Conservation (phyloP, 2,113 vertebrate species). For the Dasypus novemcinctus region DNA sequence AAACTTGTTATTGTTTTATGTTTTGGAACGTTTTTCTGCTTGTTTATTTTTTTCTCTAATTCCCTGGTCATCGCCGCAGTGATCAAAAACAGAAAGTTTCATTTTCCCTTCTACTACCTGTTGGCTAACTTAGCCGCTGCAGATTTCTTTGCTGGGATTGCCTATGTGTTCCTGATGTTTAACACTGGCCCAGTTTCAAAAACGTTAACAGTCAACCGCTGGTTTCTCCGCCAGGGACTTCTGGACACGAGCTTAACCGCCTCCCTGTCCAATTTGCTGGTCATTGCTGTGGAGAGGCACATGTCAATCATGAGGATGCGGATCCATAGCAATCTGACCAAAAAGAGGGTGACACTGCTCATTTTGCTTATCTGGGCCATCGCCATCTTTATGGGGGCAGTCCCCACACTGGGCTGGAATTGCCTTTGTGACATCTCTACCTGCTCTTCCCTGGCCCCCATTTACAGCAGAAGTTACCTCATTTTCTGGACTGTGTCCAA, state of each 20-base stretch:
- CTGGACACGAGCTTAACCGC: conserved; percentile 95
- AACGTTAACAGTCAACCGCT: conserved; percentile 89
- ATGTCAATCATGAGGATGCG: conserved; percentile 95
- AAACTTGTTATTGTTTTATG: conserved; percentile 89
- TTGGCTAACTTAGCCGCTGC: conserved; percentile 95
- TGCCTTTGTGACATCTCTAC: conserved; percentile 91
- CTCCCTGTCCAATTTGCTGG: conserved; percentile 93
- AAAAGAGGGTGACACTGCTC: conserved; percentile 93
- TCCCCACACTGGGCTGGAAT: conserved; percentile 97
- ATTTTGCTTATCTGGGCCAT: conserved; percentile 93
- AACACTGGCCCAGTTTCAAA: conserved; percentile 91
- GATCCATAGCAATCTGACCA: conserved; percentile 95
- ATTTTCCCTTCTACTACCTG: conserved; percentile 98
- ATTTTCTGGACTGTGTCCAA: conserved; percentile 96
- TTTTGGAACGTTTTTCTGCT: conserved; percentile 93
- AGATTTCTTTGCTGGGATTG: conserved; percentile 96
- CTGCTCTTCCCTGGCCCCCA: conserved; percentile 94
- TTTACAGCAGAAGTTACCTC: conserved; percentile 97
- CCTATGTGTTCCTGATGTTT: conserved; percentile 98
- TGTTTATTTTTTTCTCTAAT: conserved; percentile 97
- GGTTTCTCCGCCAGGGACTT: conserved; percentile 96
- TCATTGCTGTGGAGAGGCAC: conserved; percentile 96
- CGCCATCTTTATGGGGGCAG: conserved; percentile 95
- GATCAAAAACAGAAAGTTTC: conserved; percentile 94
- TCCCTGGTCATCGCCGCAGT: conserved; percentile 94